These are phyloP conservation scores for Copidosoma floridanum DNA, from an alignment of 1,140 invertebrate genomes.

Conservation along the genomic window DNA sequence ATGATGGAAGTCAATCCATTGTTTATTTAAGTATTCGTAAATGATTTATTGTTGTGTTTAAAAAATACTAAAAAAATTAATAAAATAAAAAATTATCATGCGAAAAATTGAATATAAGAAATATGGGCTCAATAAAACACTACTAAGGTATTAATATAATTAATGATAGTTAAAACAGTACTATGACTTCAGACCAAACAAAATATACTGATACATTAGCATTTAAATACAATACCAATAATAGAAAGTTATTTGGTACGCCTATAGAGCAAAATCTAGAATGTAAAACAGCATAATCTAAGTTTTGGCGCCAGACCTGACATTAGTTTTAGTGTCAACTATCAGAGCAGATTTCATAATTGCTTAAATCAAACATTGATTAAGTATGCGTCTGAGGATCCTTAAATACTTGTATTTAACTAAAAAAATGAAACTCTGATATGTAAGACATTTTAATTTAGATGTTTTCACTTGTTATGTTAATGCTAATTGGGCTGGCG, in stretches of 20 bases:
- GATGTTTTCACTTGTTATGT: too few relatives aligned
- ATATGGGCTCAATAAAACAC: slow-evolving; percentile 1
- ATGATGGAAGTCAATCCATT: neutral
- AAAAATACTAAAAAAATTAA: too few relatives aligned
- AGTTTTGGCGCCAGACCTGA: too few relatives aligned
- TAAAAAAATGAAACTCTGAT: neutral
- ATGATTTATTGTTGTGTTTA: neutral
- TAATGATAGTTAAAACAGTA: neutral
- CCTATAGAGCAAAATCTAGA: slow-evolving; percentile 2
- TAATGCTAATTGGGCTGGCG: too few relatives aligned
- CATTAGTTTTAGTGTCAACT: too few relatives aligned
- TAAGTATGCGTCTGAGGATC: slow-evolving; percentile 15
- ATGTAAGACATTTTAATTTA: too few relatives aligned
- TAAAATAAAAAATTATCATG: too few relatives aligned
- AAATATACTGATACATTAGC: slow-evolving; percentile 3
- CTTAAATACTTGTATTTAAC: slow-evolving; percentile 36
- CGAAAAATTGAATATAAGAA: neutral
- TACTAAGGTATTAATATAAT: slow-evolving; percentile 16
- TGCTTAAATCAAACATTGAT: too few relatives aligned
- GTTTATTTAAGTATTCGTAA: neutral
- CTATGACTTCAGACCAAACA: neutral
- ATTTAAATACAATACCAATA: slow-evolving; percentile 10
- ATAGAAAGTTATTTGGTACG: slow-evolving; percentile 6
- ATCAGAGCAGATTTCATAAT: too few relatives aligned
- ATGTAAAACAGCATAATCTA: neutral